A percentile compares a stretch with the other conserved stretches of the same genome.
Conservation (phyloP, 1,140 invertebrate genomes). For the Halesus radiatus region DNA sequence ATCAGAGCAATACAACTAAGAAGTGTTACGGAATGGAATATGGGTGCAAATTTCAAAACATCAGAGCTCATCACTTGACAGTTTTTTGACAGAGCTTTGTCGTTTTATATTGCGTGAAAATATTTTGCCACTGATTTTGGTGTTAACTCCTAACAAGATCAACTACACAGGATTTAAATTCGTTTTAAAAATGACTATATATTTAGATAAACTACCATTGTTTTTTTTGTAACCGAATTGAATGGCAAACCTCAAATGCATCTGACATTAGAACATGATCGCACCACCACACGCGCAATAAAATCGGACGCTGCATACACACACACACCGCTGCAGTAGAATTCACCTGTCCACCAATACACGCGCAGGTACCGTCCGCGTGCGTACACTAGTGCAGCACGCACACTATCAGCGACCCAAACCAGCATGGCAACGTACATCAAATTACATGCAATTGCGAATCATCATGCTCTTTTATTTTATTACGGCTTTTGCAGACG, state of each 20-base stretch:
- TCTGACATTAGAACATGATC: conserved; percentile 47
- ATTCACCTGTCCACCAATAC: conserved; percentile 33
- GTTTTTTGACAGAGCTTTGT: too few relatives aligned
- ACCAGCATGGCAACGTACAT: conserved; percentile 39
- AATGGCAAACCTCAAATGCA: conserved; percentile 39
- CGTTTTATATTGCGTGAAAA: too few relatives aligned
- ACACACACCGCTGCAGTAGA: neutral
- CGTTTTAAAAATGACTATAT: too few relatives aligned
- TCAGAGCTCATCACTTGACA: too few relatives aligned
- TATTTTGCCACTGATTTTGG: too few relatives aligned
- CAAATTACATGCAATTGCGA: conserved; percentile 44
- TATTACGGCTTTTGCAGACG: neutral
- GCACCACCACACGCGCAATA: neutral
- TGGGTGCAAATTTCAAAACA: too few relatives aligned
- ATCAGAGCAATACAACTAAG: too few relatives aligned
- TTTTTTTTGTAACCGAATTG: neutral
- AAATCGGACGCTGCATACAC: conserved; percentile 11
- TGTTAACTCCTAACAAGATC: too few relatives aligned
- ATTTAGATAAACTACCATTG: too few relatives aligned
- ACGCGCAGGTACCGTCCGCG: neutral
- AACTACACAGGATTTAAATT: too few relatives aligned
- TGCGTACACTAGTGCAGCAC: conserved; percentile 3
- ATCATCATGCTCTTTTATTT: neutral
- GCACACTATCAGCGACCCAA: neutral
- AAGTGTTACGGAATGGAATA: too few relatives aligned